Evolutionary conservation across 1,140 invertebrate species (phyloP), one percentile per base, ranked within the genome.

Genomic region (Drosophila arizonae): DNA sequence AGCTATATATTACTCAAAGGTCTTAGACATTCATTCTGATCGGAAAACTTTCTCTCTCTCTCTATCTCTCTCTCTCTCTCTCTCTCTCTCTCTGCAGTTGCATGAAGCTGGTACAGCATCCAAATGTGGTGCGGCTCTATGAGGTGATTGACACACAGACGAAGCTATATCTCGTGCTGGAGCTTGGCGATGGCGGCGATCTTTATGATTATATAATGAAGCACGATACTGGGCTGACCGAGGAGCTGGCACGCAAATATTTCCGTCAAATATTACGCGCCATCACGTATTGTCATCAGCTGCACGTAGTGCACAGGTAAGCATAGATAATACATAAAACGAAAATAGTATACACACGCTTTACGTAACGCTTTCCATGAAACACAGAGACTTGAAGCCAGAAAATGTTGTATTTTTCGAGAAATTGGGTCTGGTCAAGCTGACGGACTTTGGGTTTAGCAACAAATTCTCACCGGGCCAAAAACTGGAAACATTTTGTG

Each of bases 341-440:
- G 6, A 60, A 15, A 55, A 30, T 45, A 24, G 33, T 26, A 5
- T 33, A 51, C 52, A 24, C 26, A 46, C 51, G 13, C 46, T 81
- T 79, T 74, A 88, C 84, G 70, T 87, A 86, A 86, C 62, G 10
- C 46, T 68, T 55, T 28, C 48, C 41, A 67, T 67, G 64, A 96
- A 97, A 21, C 97, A 28, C 92, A 95, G 99, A 69, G 99, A 99
- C 93, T 93, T 99, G 64, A 99, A 99, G 93, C 98, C 98, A 15
- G 99, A 99, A 93, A 99, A 99, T 94, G 98, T 99, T 51, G 97
- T 99, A 3, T 99, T 99, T 93, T 99, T 99, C 92, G 97, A 99
- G 93, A 98, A 98, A 93, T 93, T 98, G 67, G 98, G 98, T 52
- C 94, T 98, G 90, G 99, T 99, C 3, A 99, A 99, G 94, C 94